phyloP scores from a whole-genome alignment of 1,140 invertebrate genomes.

The Halesus radiatus region DNA sequence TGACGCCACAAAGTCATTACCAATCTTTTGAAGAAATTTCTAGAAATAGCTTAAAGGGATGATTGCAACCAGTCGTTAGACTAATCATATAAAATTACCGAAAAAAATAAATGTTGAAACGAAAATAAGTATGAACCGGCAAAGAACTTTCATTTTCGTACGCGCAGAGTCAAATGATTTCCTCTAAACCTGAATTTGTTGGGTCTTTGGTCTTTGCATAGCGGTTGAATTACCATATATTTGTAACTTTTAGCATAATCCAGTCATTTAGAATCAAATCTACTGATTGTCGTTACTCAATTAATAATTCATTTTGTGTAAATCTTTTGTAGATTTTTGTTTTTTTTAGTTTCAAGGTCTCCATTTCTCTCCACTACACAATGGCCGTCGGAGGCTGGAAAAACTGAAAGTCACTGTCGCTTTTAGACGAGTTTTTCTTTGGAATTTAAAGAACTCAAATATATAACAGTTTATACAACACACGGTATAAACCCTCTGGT shows the following conservation, averaged over 20 bases:
- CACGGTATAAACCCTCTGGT: too few relatives aligned
- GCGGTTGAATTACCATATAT: slow-evolving; percentile 1
- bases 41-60: too few relatives aligned
- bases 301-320: background rate
- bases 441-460: too few relatives aligned
- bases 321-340: background rate
- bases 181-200: too few relatives aligned
- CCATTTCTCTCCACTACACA: background rate
- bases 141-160: slow-evolving; percentile 9
- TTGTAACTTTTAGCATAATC: background rate
- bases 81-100: background rate
- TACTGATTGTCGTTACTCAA: background rate
- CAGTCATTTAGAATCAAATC: background rate
- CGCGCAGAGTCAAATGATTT: background rate
- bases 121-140: too few relatives aligned
- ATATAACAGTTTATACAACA: too few relatives aligned
- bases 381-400: too few relatives aligned
- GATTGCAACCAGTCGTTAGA: too few relatives aligned
- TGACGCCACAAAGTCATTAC: too few relatives aligned
- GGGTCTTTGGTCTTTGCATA: background rate
- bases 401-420: too few relatives aligned
- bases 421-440: too few relatives aligned
- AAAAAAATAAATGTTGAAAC: background rate
- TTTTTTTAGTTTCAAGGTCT: background rate
- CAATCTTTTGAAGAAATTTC: too few relatives aligned